Percentiles rank a stretch among this genome's conserved stretches.
These are phyloP conservation scores for Vandiemenella viatica DNA, from an alignment of 2,888 invertebrate species.

Conservation along the genomic window DNA sequence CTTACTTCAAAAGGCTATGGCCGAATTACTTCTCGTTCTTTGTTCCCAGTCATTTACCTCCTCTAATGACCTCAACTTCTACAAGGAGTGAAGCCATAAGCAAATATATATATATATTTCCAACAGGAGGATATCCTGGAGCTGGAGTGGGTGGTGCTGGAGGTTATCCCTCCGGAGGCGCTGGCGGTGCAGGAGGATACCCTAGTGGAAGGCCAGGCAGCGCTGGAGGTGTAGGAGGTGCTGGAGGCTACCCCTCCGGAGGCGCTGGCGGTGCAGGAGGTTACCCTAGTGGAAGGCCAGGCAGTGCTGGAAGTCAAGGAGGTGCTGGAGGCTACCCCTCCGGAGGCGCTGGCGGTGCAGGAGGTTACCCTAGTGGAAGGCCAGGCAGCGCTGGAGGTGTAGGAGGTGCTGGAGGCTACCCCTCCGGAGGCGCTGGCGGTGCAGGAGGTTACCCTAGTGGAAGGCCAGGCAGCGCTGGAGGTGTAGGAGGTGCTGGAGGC, in stretches of 20 bases:
- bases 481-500: neutral
- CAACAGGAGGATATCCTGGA: neutral
- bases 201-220: slow-evolving; percentile 3
- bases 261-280: slow-evolving; percentile 3
- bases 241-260: slow-evolving; percentile 5
- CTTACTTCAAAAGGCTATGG: no score
- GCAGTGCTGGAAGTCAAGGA: neutral
- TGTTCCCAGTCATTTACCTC: no score
- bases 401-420: slow-evolving; percentile 4
- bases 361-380: slow-evolving; percentile 5
- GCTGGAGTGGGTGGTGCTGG: slow-evolving; percentile 2
- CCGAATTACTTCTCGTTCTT: neutral
- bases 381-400: slow-evolving; percentile 2
- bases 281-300: slow-evolving; percentile 4
- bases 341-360: slow-evolving; percentile 1
- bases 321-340: slow-evolving; percentile 3
- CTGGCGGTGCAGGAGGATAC: slow-evolving; percentile 1
- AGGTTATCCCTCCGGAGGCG: slow-evolving; percentile 5
- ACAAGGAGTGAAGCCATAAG: no score
- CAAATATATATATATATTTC: no score
- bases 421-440: slow-evolving; percentile 4
- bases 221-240: slow-evolving; percentile 1
- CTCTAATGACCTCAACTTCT: no score
- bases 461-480: neutral
- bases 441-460: neutral